phyloP scores from a whole-genome alignment of 2,797 vertebrate species.

The Paratrypauchen microcephalus region DNA sequence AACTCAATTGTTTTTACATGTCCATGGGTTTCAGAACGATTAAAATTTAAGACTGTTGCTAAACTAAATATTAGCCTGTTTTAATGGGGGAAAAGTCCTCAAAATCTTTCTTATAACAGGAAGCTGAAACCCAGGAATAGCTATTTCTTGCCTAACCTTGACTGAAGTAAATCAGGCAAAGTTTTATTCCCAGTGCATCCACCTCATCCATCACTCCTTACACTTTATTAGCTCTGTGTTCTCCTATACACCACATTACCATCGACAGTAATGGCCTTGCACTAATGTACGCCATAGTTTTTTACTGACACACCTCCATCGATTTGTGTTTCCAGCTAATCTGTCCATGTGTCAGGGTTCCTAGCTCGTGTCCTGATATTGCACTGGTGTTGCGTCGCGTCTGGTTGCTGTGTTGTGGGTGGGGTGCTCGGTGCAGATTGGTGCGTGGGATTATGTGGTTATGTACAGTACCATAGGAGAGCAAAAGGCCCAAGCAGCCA shows the following conservation, averaged over 20 bases:
- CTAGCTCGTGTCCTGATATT: not conserved
- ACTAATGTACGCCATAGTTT: constrained; percentile 24
- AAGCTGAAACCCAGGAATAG: no score
- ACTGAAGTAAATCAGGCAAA: constrained; percentile 14
- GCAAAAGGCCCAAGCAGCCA: constrained; percentile 43
- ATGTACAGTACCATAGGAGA: constrained; percentile 56
- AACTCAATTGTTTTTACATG: not conserved
- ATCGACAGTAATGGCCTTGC: constrained; percentile 20
- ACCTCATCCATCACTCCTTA: constrained; percentile 14
- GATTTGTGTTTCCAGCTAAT: constrained; percentile 35
- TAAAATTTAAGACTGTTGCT: no score
- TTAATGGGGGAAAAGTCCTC: no score
- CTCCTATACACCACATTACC: constrained; percentile 17
- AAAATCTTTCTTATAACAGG: no score
- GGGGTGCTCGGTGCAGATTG: constrained; percentile 53
- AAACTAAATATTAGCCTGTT: no score
- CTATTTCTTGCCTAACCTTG: constrained; percentile 15
- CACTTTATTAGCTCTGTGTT: constrained; percentile 16
- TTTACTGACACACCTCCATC: constrained; percentile 22
- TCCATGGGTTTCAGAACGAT: no score
- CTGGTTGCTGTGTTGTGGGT: constrained; percentile 40
- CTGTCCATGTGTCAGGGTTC: not conserved
- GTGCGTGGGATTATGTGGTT: constrained; percentile 55
- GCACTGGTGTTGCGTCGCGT: constrained; percentile 7
- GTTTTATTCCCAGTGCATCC: constrained; percentile 11